Evolutionary conservation across 2,113 vertebrate genomes (phyloP).

Genomic region (Nerophis ophidion): DNA sequence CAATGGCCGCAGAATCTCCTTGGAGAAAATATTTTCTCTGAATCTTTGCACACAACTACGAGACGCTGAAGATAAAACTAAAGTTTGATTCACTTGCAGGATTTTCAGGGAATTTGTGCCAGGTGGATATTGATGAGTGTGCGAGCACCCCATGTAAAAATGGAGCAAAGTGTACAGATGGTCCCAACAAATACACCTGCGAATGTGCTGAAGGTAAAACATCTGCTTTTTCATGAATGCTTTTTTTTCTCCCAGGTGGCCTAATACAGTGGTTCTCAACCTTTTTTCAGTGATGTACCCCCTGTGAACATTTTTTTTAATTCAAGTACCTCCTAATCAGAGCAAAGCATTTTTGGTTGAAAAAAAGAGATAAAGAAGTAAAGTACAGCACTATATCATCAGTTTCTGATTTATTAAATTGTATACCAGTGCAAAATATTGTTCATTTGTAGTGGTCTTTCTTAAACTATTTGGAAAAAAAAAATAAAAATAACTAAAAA

Average conservation of each 20-base stretch:
- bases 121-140: constrained; percentile 90
- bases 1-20: constrained; percentile 49
- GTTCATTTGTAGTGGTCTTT: too few species aligned
- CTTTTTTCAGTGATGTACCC: too few species aligned
- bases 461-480: too few species aligned
- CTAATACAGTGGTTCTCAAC: too few species aligned
- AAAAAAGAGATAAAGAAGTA: too few species aligned
- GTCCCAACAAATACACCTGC: constrained; percentile 89
- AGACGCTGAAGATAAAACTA: background rate
- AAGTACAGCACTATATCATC: too few species aligned
- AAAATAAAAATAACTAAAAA: too few species aligned
- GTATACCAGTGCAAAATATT: too few species aligned
- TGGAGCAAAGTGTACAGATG: constrained; percentile 87
- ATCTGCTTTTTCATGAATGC: background rate
- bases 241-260: background rate
- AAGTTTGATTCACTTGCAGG: constrained; percentile 64
- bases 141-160: constrained; percentile 94
- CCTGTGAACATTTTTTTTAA: too few species aligned
- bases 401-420: too few species aligned
- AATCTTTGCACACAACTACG: constrained; percentile 58
- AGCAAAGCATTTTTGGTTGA: too few species aligned
- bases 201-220: constrained; percentile 86
- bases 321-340: too few species aligned
- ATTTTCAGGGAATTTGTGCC: constrained; percentile 87
- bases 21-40: background rate